Percentiles rank a stretch among this genome's conserved stretches.
Conservation (phyloP, 2,888 invertebrate genomes). For the Acanthococcus lagerstroemiae region DNA sequence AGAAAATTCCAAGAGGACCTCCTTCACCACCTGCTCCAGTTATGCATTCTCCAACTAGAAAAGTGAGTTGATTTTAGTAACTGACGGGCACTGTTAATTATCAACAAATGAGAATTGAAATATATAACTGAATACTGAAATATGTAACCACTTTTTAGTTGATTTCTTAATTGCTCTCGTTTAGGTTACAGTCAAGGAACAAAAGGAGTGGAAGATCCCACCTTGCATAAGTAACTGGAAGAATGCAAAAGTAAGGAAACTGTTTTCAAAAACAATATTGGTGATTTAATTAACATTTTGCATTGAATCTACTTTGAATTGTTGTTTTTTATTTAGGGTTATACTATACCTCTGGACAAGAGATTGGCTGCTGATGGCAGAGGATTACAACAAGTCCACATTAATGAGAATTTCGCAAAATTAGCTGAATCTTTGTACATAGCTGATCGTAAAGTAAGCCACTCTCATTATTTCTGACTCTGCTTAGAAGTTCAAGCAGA, state of each 20-base stretch:
- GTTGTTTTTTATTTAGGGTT: slow-evolving; percentile 49
- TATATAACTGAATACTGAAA: background rate
- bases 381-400: slow-evolving; percentile 91
- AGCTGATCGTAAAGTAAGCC: slow-evolving; percentile 74
- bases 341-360: slow-evolving; percentile 96
- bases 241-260: slow-evolving; percentile 69
- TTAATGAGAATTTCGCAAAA: slow-evolving; percentile 98
- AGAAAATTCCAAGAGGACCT: slow-evolving; percentile 96
- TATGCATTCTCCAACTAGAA: slow-evolving; percentile 92
- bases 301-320: background rate
- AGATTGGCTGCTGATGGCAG: slow-evolving; percentile 95
- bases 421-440: slow-evolving; percentile 95
- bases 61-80: slow-evolving; percentile 46
- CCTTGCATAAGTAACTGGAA: slow-evolving; percentile 99
- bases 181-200: slow-evolving; percentile 88
- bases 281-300: background rate
- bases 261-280: background rate
- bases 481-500: no score
- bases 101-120: background rate
- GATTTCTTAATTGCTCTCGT: background rate
- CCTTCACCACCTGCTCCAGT: slow-evolving; percentile 99
- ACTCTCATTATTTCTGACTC: no score
- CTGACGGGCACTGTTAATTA: background rate
- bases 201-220: slow-evolving; percentile 98
- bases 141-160: background rate